These are phyloP conservation scores for Sebastes alutus DNA, from an alignment of 2,797 vertebrate species.

Conservation along the genomic window DNA sequence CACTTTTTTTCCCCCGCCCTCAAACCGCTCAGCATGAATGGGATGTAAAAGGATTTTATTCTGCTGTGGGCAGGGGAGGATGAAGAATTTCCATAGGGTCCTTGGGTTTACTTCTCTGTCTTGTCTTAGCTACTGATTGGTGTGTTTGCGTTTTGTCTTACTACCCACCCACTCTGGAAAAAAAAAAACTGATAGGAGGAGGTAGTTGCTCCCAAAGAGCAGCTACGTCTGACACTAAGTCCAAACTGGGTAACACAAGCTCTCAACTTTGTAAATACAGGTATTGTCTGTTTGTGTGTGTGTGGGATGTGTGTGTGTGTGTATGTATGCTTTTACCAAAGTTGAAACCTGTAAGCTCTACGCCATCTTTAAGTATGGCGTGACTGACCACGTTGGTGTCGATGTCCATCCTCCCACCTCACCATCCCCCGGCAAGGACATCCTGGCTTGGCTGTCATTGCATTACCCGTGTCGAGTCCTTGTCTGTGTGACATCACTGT, in stretches of 20 bases:
- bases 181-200: conserved; percentile 11
- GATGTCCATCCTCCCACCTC: conserved; percentile 57
- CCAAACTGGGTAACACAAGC: conserved; percentile 73
- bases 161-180: background rate
- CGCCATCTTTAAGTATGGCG: conserved; percentile 62
- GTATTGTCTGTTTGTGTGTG: conserved; percentile 24
- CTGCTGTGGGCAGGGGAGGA: conserved; percentile 31
- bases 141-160: conserved; percentile 18
- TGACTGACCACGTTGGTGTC: conserved; percentile 41
- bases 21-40: conserved; percentile 31
- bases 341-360: conserved; percentile 62
- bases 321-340: conserved; percentile 16
- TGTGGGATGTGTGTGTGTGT: background rate
- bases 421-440: conserved; percentile 71
- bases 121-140: conserved; percentile 15
- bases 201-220: conserved; percentile 36
- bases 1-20: background rate
- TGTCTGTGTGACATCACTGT: conserved; percentile 42
- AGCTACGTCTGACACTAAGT: conserved; percentile 38
- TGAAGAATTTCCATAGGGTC: conserved; percentile 7
- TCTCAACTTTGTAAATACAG: conserved; percentile 43
- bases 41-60: conserved; percentile 54
- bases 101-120: conserved; percentile 37
- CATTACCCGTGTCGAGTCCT: conserved; percentile 66
- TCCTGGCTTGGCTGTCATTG: conserved; percentile 81